phyloP scores from a whole-genome alignment of 1,140 invertebrate genomes.

The Drosophila trapezifrons region DNA sequence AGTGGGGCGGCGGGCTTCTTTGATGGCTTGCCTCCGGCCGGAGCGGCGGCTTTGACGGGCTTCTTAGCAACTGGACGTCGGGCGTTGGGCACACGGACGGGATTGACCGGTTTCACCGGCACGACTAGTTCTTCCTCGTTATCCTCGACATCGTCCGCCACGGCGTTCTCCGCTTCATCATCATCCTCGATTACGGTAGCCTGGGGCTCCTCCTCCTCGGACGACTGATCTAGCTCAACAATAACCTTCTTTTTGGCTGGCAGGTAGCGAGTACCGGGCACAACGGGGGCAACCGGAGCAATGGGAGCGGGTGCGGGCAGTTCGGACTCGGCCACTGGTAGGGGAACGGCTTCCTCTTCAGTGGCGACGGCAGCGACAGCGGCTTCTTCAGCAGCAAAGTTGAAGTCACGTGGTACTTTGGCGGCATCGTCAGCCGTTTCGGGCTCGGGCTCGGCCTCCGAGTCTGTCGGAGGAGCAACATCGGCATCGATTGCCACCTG shows the following conservation, averaged over 20 bases:
- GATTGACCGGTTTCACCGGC: constrained; percentile 60
- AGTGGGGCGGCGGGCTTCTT: constrained; percentile 68
- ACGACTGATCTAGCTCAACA: constrained; percentile 79
- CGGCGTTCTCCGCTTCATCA: constrained; percentile 58
- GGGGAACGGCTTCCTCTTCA: constrained; percentile 44
- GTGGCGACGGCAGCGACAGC: constrained; percentile 25
- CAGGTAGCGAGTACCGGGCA: constrained; percentile 75
- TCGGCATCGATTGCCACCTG: constrained; percentile 55
- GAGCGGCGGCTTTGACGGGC: constrained; percentile 52
- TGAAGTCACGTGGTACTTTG: constrained; percentile 77
- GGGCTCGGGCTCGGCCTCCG: constrained; percentile 39
- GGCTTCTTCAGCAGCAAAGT: constrained; percentile 61
- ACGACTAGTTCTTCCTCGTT: constrained; percentile 59
- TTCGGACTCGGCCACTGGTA: constrained; percentile 63
- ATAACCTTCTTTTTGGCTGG: constrained; percentile 82
- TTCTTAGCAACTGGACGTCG: constrained; percentile 69
- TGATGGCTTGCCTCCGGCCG: constrained; percentile 45
- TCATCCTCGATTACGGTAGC: constrained; percentile 70
- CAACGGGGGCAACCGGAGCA: constrained; percentile 61
- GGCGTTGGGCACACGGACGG: constrained; percentile 66
- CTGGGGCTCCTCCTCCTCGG: constrained; percentile 82
- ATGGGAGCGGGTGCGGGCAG: constrained; percentile 69
- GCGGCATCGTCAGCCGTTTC: constrained; percentile 64
- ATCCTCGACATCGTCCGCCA: constrained; percentile 65
- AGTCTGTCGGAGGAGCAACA: constrained; percentile 24